Evolutionary conservation across 2,113 vertebrate genomes (phyloP).

Genomic region (Tor tambroides): DNA sequence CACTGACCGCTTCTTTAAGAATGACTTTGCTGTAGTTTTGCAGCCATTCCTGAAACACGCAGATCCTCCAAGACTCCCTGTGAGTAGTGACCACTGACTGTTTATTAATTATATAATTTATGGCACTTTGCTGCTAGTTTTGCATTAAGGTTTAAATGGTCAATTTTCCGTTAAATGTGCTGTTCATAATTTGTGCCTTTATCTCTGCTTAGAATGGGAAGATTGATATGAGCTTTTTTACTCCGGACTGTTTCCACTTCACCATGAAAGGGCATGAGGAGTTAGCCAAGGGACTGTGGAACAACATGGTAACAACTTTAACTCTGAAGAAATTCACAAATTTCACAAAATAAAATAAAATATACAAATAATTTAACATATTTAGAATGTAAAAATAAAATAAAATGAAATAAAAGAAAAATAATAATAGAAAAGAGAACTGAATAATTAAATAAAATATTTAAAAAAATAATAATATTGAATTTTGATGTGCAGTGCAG

Average conservation of each 20-base stretch:
- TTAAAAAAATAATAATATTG: not conserved
- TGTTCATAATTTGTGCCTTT: not conserved
- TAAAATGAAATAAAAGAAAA: not conserved
- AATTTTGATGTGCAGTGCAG: not conserved
- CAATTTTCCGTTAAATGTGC: not conserved
- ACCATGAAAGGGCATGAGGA: constrained; percentile 82
- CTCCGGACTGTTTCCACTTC: constrained; percentile 83
- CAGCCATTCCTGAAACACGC: constrained; percentile 79
- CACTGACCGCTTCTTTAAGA: constrained; percentile 73
- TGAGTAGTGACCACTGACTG: constrained; percentile 56
- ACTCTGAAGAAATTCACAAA: not conserved
- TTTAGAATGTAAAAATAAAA: not conserved
- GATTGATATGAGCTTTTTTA: constrained; percentile 81
- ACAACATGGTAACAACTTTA: constrained; percentile 78
- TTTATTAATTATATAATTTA: not conserved
- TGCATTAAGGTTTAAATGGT: not conserved
- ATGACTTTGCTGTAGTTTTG: constrained; percentile 79
- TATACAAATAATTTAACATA: not conserved
- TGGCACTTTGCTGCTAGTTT: not conserved
- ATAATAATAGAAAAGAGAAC: too few relatives aligned
- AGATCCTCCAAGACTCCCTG: constrained; percentile 74
- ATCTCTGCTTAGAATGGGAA: constrained; percentile 71
- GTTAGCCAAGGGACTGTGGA: constrained; percentile 82
- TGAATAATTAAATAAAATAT: not conserved
- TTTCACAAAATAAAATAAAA: not conserved